Evolutionary conservation across 2,888 invertebrate genomes (phyloP).

Genomic region (Coenonympha glycerion): DNA sequence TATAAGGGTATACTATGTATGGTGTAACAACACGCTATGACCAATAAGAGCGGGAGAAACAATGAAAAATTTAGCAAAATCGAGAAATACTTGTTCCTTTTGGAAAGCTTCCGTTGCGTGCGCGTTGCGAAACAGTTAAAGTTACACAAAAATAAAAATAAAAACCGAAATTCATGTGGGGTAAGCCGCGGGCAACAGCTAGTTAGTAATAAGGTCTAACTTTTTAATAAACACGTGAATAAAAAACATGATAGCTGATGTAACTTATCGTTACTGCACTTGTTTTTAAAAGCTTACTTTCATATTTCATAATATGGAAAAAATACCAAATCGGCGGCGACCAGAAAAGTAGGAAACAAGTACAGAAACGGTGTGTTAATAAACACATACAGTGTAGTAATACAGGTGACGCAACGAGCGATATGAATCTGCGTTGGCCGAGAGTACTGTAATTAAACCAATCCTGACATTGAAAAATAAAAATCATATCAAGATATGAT

Average conservation of each 20-base stretch:
- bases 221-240: background rate
- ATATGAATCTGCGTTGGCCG: constrained; percentile 2
- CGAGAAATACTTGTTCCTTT: too few species aligned
- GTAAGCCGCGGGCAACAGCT: too few species aligned
- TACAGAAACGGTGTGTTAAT: background rate
- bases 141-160: too few species aligned
- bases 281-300: background rate
- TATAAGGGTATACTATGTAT: too few species aligned
- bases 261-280: background rate
- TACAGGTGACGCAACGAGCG: background rate
- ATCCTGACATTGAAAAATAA: background rate
- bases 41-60: too few species aligned
- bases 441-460: background rate
- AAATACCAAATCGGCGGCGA: background rate
- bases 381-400: background rate
- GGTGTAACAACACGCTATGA: too few species aligned
- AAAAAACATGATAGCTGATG: background rate
- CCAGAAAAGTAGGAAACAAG: background rate
- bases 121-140: too few species aligned
- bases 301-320: background rate
- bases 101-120: too few species aligned
- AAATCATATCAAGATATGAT: too few species aligned
- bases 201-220: too few species aligned
- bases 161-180: too few species aligned
- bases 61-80: too few species aligned